Base-by-base conservation (phyloP, 1,140 invertebrate species). In the Melipona quadrifasciata region DNA sequence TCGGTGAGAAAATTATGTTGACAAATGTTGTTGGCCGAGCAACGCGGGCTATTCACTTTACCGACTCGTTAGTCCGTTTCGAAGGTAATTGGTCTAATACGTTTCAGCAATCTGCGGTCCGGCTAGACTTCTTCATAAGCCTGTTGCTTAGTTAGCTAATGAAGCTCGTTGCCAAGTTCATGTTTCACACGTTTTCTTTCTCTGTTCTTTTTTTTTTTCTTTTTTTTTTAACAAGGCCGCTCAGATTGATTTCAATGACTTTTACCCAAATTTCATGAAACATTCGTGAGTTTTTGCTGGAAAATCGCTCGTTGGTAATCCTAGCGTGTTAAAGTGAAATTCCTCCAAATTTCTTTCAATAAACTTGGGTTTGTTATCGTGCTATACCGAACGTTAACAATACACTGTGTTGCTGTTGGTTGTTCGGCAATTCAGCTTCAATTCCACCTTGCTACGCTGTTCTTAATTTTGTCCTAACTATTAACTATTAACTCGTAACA, bases 1-100 rank as follows among this genome's bases (percentile, higher is more conserved):
- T 31, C 51, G 12, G 67, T 19, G 39, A 74, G 53, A 73, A 72
- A 81, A 81, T 81, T 74, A 61, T 81, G 70, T 73, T 81, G 80
- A 81, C 58, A 74, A 74, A 81, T 64, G 57, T 24, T 19, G 55
- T 19, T 14, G 79, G 17, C 27, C 12, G 12, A 80, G 39, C 14
- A 80, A n/a, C 39, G 19, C 31, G 12, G 80, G 3, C 80, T 10
- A 31, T 78, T 78, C 76, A 27, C 39, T 81, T 14, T 47, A 55
- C 51, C 24, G 65, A 70, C 65, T 73, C 71, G 71, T 75, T 57
- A 61, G 55, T 55, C 70, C 14, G 39, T 31, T 74, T 81, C 51
- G 31, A 61, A 34, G 58, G 24, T 81, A 81, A 80, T 80, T 80
- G 39, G 53, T 57, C 53, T 47, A 58, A 74, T 21, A n/a, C 68